These are phyloP conservation scores for Branchinecta lynchi DNA, from an alignment of 1,140 invertebrate genomes.

Conservation along the genomic window DNA sequence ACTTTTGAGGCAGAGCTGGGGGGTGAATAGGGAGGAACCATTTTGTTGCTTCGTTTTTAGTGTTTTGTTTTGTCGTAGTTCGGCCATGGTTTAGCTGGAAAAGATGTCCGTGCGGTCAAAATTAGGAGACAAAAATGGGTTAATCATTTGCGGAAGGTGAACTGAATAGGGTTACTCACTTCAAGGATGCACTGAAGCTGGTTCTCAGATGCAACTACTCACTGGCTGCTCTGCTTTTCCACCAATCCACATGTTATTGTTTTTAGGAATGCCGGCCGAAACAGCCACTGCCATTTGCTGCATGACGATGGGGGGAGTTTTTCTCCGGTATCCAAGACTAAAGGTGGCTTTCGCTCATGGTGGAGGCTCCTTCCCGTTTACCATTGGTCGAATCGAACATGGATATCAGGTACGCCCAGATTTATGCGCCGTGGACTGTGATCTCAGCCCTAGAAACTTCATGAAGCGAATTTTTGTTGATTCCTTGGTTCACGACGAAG, in stretches of 20 bases:
- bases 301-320: constrained; percentile 42
- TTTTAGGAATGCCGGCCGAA: constrained; percentile 42
- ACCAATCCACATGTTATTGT: background rate
- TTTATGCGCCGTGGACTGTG: constrained; percentile 38
- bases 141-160: too few species aligned
- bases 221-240: too few species aligned
- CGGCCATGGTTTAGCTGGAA: too few species aligned
- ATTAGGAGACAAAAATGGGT: too few species aligned
- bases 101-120: too few species aligned
- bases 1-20: too few species aligned
- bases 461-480: constrained; percentile 41
- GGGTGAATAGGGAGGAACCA: too few species aligned
- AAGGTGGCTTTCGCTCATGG: constrained; percentile 40
- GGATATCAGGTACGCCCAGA: constrained; percentile 40
- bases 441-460: constrained; percentile 32
- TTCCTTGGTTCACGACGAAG: constrained; percentile 39
- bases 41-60: too few species aligned
- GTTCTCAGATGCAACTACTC: too few species aligned
- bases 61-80: too few species aligned
- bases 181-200: too few species aligned
- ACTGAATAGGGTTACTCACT: too few species aligned
- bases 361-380: constrained; percentile 43
- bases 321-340: constrained; percentile 35
- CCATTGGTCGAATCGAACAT: constrained; percentile 39
- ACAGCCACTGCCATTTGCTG: constrained; percentile 41